phyloP scores from a whole-genome alignment of 2,113 vertebrate genomes.

The Corynorhinus townsendii region DNA sequence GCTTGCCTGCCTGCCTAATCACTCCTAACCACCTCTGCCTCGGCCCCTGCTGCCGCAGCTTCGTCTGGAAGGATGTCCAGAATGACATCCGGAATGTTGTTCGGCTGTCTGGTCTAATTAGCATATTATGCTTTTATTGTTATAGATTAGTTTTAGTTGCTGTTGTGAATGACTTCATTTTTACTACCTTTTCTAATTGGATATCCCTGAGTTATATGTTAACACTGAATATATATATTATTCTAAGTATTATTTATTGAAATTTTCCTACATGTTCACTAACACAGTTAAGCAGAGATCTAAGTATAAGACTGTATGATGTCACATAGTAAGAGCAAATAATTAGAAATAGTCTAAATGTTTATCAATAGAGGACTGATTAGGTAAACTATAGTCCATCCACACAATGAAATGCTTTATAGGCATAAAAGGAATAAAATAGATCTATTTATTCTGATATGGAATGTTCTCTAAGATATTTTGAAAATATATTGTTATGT shows the following conservation, averaged over 20 bases:
- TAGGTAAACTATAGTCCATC: not conserved
- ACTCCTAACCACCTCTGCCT: no score
- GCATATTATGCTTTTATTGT: no score
- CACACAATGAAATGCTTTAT: not conserved
- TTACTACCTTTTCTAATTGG: not conserved
- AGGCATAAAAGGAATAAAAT: not conserved
- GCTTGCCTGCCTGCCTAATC: no score
- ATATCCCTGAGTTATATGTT: not conserved
- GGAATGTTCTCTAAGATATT: not conserved
- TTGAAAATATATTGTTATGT: not conserved
- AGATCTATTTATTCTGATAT: not conserved
- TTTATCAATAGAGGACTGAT: not conserved
- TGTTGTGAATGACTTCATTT: not conserved
- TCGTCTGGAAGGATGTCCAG: no score
- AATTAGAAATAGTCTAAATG: not conserved
- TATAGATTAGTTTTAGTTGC: not conserved
- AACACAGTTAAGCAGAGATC: not conserved
- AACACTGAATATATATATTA: not conserved
- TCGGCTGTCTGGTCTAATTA: no score
- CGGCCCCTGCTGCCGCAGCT: accelerated
- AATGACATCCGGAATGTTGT: no score
- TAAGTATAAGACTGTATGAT: not conserved
- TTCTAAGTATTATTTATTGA: not conserved
- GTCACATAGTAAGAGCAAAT: not conserved
- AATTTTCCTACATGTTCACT: not conserved